Percentiles rank a stretch among this genome's conserved stretches.
phyloP scores from a whole-genome alignment of 23 tunicate genomes.

The Styela plicata region DNA sequence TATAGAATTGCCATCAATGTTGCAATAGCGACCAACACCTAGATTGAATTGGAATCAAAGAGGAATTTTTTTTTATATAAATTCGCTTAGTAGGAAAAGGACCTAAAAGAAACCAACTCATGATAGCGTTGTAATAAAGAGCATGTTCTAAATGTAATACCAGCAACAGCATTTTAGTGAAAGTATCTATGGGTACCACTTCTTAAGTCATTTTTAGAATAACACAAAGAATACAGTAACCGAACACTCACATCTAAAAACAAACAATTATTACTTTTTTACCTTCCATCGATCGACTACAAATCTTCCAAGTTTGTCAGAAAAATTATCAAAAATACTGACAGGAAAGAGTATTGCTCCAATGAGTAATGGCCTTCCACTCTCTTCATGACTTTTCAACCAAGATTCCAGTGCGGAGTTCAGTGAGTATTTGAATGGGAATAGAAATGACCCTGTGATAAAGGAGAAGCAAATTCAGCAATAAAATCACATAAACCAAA shows the following conservation, averaged over 20 bases:
- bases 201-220: too few species aligned
- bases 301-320: slow-evolving; percentile 59
- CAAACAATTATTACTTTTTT: too few species aligned
- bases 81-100: too few species aligned
- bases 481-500: too few species aligned
- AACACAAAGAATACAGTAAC: too few species aligned
- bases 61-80: neutral
- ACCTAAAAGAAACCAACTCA: too few species aligned
- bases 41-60: neutral
- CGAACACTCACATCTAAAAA: too few species aligned
- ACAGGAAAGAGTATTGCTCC: slow-evolving; percentile 46
- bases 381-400: slow-evolving; percentile 45
- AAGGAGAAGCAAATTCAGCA: neutral
- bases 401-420: slow-evolving; percentile 41
- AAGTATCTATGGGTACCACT: too few species aligned
- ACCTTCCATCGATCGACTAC: slow-evolving; percentile 49
- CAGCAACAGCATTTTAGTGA: too few species aligned
- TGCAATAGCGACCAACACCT: slow-evolving; percentile 9
- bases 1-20: neutral
- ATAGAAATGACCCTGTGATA: slow-evolving; percentile 43
- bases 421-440: slow-evolving; percentile 76
- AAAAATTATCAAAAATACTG: slow-evolving; percentile 40
- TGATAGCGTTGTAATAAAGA: too few species aligned
- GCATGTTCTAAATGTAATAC: too few species aligned
- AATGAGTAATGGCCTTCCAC: slow-evolving; percentile 39